A percentile compares a stretch with the other conserved stretches of the same genome.
phyloP scores from a whole-genome alignment of 2,888 invertebrate species.

The Ormia ochracea region DNA sequence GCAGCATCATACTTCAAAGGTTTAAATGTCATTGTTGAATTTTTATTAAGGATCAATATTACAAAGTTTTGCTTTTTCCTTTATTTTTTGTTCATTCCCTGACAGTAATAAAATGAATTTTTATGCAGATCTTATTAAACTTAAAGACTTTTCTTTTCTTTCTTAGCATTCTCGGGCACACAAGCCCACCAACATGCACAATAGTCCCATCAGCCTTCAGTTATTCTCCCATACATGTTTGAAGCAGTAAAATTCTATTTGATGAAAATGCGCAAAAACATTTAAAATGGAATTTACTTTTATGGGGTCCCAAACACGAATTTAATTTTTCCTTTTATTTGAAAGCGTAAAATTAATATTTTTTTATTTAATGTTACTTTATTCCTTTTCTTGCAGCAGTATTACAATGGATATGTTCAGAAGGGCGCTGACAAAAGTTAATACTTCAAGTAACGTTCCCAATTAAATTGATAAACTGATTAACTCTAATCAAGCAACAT shows the following conservation, averaged over 20 bases:
- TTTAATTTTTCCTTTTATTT: too few relatives aligned
- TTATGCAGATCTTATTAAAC: constrained; percentile 14
- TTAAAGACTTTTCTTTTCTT: neutral
- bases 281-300: neutral
- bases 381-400: too few relatives aligned
- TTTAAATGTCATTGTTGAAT: constrained; percentile 20
- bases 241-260: neutral
- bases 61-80: too few relatives aligned
- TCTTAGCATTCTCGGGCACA: neutral
- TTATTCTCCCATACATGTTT: neutral
- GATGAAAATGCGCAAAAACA: neutral
- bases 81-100: neutral
- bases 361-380: too few relatives aligned
- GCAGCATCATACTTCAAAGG: constrained; percentile 52
- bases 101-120: constrained; percentile 33
- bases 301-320: too few relatives aligned
- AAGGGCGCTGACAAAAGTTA: too few relatives aligned
- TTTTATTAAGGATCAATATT: constrained; percentile 30
- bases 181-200: neutral
- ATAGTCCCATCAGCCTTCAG: neutral
- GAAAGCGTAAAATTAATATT: too few relatives aligned
- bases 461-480: too few relatives aligned
- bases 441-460: too few relatives aligned
- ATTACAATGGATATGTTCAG: too few relatives aligned
- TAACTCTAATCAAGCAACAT: too few relatives aligned